Percentiles rank a stretch among this genome's conserved stretches.
Evolutionary conservation across 2,113 vertebrate species (phyloP).

Genomic region (Pelecanoides urinatrix): DNA sequence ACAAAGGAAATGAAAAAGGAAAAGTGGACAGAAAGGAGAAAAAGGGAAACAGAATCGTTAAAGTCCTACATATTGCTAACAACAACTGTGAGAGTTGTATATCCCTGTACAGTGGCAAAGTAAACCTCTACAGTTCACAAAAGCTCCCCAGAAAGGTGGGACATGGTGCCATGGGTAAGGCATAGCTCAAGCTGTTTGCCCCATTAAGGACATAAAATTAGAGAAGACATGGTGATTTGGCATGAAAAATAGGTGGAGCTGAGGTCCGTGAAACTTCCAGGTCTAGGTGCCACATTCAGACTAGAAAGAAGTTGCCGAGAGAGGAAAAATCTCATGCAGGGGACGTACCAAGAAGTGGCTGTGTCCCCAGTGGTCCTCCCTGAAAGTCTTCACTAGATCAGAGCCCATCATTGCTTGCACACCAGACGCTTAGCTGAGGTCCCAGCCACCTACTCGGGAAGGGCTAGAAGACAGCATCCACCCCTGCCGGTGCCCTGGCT

Average conservation of each 20-base stretch:
- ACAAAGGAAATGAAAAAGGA: neutral
- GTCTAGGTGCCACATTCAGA: neutral
- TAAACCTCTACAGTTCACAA: neutral
- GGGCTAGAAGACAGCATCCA: neutral
- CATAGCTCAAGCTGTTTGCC: neutral
- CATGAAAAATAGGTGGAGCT: neutral
- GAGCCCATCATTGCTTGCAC: neutral
- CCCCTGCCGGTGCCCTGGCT: neutral
- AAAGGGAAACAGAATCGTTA: neutral
- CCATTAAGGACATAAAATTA: neutral
- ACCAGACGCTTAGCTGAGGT: neutral
- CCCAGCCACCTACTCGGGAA: neutral
- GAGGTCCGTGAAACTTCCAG: neutral
- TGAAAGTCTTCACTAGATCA: neutral
- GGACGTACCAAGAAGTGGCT: too few relatives aligned
- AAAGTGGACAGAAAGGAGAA: neutral
- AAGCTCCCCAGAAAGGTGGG: neutral
- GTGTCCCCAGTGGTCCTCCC: neutral
- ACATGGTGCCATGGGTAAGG: neutral
- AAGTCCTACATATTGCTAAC: neutral
- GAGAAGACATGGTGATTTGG: neutral
- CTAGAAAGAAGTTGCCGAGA: neutral
- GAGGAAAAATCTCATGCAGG: neutral
- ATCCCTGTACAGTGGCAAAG: neutral
- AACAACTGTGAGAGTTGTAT: fast-evolving